Evolutionary conservation across 2,113 vertebrate genomes (phyloP), one percentile per base, ranked within the genome.

Genomic region (Entomyzon cyanotis): DNA sequence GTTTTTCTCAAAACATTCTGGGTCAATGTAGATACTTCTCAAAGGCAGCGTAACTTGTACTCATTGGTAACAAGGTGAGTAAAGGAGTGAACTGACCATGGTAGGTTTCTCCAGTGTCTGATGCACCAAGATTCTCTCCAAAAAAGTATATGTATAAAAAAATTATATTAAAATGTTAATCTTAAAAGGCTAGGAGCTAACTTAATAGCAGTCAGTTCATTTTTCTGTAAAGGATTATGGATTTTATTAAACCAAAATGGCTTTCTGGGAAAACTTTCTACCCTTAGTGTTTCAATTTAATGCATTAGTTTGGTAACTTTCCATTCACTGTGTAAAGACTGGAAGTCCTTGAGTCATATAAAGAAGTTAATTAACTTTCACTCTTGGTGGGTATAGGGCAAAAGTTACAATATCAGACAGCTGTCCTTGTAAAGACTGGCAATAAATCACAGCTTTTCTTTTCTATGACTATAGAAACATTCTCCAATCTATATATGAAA

Each of bases 321-420:
- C 87, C 20, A 11, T 90, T 90, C 39, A 15, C 55, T 82, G 18
- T 19, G 25, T 53, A 37, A 90, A 88, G 47, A 53, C n/a, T 94
- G 64, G 64, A 75, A 87, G 65, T 87, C 92, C 85, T 63, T 75
- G 39, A 86, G 52, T 84, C 42, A 78, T 59, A 42, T 63, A 39
- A 92, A 91, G 30, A 81, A 90, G 80, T 86, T 74, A 93, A 86
- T 70, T 80, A 75, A 89, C 56, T 90, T 91, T 81, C 6, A 44
- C 21, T 84, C 22, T 84, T 87, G 31, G 24, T 83, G 35, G 17
- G 21, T 84, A 15, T 65, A 71, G 35, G 80, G 80, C 55, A 94
- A 92, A 89, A 91, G 37, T 85, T 52, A 56, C 6, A 31, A 11
- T 85, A 85, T 77, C 82, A 76, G 76, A 87, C 58, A 79, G 22